These are phyloP conservation scores for Phaetusa simplex DNA, from an alignment of 2,113 vertebrate genomes.

Conservation along the genomic window DNA sequence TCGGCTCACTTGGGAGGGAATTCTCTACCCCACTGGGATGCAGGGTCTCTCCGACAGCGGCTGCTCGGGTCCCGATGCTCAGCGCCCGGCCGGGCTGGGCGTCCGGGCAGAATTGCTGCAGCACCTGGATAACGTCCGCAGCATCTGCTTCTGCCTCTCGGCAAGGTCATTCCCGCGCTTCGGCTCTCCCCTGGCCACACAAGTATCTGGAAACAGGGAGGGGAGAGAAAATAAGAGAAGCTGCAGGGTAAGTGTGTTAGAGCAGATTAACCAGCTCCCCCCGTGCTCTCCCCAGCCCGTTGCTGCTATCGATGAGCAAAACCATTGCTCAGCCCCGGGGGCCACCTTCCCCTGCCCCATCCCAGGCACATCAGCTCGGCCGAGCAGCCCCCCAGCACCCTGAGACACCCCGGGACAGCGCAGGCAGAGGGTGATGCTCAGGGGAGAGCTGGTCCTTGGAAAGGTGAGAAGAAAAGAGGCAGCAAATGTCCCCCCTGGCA, in stretches of 20 bases:
- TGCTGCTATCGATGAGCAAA: neutral
- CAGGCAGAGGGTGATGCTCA: neutral
- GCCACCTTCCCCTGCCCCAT: neutral
- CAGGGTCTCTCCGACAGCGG: neutral
- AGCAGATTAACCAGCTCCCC: neutral
- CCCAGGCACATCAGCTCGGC: fast-evolving
- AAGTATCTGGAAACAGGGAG: slow-evolving; percentile 4
- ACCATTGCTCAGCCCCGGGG: neutral
- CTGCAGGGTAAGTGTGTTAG: neutral
- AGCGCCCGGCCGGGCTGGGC: fast-evolving
- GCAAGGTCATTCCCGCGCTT: neutral
- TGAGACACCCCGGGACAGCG: fast-evolving
- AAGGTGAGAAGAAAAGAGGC: neutral
- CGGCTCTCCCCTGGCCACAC: neutral
- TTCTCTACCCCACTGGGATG: fast-evolving
- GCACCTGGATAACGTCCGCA: neutral
- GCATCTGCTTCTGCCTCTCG: neutral
- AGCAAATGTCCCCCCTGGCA: neutral
- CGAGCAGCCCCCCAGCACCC: neutral
- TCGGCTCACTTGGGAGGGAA: neutral
- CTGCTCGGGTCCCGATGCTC: neutral
- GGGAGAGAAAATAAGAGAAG: neutral
- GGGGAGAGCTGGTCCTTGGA: neutral
- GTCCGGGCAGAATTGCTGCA: neutral
- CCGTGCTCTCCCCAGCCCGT: neutral